Evolutionary conservation across 2,888 invertebrate species (phyloP).

Genomic region (Athalia cordata): DNA sequence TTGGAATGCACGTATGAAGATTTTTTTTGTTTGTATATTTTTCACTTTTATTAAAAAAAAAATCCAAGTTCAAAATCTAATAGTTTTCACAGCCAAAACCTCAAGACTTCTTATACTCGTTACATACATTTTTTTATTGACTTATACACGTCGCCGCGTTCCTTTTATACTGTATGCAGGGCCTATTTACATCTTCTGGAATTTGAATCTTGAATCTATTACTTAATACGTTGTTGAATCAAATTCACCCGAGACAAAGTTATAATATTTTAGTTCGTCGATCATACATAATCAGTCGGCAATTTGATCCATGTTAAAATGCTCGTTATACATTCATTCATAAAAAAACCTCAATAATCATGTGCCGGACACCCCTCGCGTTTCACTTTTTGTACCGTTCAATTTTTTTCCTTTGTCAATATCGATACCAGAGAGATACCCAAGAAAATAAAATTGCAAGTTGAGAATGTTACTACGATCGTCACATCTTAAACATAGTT

Average conservation of each 20-base stretch:
- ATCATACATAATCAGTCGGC: too few species aligned
- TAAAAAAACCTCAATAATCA: too few species aligned
- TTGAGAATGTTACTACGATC: neutral
- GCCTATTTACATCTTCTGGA: conserved; percentile 27
- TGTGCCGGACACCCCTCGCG: too few species aligned
- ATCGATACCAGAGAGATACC: neutral
- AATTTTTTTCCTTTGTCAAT: too few species aligned
- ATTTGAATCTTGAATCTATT: neutral
- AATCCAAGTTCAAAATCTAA: conserved; percentile 27
- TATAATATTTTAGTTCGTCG: too few species aligned
- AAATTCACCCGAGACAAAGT: too few species aligned
- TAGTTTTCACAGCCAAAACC: conserved; percentile 29
- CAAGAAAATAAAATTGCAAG: neutral
- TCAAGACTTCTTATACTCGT: conserved; percentile 11
- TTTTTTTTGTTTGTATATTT: neutral
- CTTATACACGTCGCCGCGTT: neutral
- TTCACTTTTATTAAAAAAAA: neutral
- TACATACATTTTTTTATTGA: conserved; percentile 7
- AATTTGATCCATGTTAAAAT: too few species aligned
- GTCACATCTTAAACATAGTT: neutral
- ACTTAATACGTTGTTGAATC: neutral
- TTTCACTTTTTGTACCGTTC: too few species aligned
- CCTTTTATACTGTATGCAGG: conserved; percentile 9
- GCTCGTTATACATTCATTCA: too few species aligned
- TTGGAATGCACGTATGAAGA: conserved; percentile 30